Percentiles rank a stretch among this genome's conserved stretches.
Evolutionary conservation across 2,888 invertebrate genomes (phyloP).

Genomic region (Chorisops tibialis): DNA sequence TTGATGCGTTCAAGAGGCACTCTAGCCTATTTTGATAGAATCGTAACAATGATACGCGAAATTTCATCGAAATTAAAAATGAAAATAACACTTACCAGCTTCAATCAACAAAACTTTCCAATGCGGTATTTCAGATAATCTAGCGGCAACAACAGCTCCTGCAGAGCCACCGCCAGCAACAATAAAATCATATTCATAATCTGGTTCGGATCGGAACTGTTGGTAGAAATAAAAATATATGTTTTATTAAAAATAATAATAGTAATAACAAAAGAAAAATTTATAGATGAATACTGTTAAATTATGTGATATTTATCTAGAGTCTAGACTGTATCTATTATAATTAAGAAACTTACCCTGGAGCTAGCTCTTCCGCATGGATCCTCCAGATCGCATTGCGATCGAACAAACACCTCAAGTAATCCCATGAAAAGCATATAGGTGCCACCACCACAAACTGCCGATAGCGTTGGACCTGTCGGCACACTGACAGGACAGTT

Average conservation of each 20-base stretch:
- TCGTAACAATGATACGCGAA: not conserved
- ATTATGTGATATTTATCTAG: too few relatives aligned
- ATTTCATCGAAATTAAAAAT: not conserved
- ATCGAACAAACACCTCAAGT: slow-evolving; percentile 77
- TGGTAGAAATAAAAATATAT: too few relatives aligned
- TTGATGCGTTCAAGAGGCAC: not conserved
- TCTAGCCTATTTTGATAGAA: not conserved
- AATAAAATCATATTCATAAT: slow-evolving; percentile 52
- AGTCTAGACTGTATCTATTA: too few relatives aligned
- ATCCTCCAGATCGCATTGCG: slow-evolving; percentile 84
- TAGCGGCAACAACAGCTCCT: slow-evolving; percentile 50
- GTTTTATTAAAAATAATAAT: slow-evolving; percentile 1
- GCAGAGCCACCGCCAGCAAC: slow-evolving; percentile 51
- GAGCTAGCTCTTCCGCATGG: slow-evolving; percentile 74
- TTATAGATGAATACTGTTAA: not conserved
- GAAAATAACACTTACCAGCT: slow-evolving; percentile 46
- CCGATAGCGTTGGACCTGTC: slow-evolving; percentile 77
- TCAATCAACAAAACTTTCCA: slow-evolving; percentile 52
- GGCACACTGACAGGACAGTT: slow-evolving; percentile 77
- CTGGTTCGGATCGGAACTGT: slow-evolving; percentile 51
- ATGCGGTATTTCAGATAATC: slow-evolving; percentile 50
- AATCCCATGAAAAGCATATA: slow-evolving; percentile 90
- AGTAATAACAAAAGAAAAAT: too few relatives aligned
- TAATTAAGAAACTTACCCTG: slow-evolving; percentile 41
- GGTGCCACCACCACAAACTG: slow-evolving; percentile 78